These are phyloP conservation scores for Hiodon alosoides DNA, from an alignment of 2,113 vertebrate genomes.

Conservation along the genomic window DNA sequence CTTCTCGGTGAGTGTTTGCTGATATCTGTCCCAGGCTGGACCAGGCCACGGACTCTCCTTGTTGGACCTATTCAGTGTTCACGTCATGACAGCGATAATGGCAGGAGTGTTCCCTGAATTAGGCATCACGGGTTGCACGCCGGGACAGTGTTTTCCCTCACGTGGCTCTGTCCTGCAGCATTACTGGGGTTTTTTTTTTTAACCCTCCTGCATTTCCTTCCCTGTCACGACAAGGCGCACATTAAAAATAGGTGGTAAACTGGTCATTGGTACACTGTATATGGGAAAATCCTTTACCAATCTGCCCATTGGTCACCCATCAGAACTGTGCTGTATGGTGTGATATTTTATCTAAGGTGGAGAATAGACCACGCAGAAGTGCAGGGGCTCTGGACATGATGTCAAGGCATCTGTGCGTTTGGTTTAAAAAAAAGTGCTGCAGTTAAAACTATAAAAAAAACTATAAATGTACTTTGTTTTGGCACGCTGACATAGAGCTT, in stretches of 20 bases:
- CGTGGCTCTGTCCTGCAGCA: slow-evolving; percentile 33
- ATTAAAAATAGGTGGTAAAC: no score
- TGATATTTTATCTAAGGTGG: no score
- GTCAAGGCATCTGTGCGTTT: no score
- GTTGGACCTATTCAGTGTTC: slow-evolving; percentile 32
- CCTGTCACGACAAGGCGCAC: neutral
- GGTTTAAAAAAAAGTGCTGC: no score
- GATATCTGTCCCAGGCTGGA: slow-evolving; percentile 18
- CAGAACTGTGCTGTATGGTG: no score
- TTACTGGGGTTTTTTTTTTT: neutral
- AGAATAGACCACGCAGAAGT: no score
- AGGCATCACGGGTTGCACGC: slow-evolving; percentile 40
- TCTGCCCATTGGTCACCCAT: no score
- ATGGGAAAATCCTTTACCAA: neutral
- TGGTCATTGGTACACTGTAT: neutral
- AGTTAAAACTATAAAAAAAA: no score
- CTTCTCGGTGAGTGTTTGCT: slow-evolving; percentile 12
- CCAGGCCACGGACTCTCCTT: slow-evolving; percentile 23
- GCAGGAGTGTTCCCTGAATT: slow-evolving; percentile 51
- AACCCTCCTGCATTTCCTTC: neutral
- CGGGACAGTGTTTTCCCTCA: slow-evolving; percentile 45
- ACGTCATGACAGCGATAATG: slow-evolving; percentile 50
- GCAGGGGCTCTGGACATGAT: no score
- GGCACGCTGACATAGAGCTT: no score
- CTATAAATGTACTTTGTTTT: no score